Evolutionary conservation across 2,888 invertebrate genomes (phyloP).

Genomic region (Vesta saturnalis): DNA sequence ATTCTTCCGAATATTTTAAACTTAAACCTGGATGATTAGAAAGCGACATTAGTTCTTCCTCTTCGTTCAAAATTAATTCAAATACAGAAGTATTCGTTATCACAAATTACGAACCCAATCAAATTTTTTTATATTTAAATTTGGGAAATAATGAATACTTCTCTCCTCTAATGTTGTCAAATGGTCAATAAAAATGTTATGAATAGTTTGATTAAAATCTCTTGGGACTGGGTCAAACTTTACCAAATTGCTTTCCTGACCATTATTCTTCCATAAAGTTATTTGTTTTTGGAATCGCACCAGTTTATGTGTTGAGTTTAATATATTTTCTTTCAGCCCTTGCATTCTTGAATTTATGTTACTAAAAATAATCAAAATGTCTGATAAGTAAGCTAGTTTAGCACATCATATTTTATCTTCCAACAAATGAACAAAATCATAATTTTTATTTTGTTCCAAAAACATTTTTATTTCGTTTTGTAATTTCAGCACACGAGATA

Average conservation of each 20-base stretch:
- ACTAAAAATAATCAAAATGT: slow-evolving; percentile 36
- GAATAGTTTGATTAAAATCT: slow-evolving; percentile 34
- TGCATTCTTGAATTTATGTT: slow-evolving; percentile 34
- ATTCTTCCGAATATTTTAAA: background rate
- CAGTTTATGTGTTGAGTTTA: slow-evolving; percentile 36
- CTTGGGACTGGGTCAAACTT: slow-evolving; percentile 35
- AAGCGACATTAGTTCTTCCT: background rate
- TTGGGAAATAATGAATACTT: too few species aligned
- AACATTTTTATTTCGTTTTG: slow-evolving; percentile 32
- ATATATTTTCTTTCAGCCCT: slow-evolving; percentile 35
- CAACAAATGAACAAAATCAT: slow-evolving; percentile 38
- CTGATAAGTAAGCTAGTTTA: too few species aligned
- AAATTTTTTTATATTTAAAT: slow-evolving; percentile 3
- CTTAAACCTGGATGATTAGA: background rate
- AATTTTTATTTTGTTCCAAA: slow-evolving; percentile 35
- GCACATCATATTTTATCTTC: slow-evolving; percentile 26
- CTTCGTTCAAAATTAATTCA: background rate
- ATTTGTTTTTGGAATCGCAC: slow-evolving; percentile 39
- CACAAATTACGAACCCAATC: background rate
- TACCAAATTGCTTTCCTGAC: slow-evolving; percentile 34
- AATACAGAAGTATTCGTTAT: too few species aligned
- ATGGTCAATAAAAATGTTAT: slow-evolving; percentile 33
- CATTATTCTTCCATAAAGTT: slow-evolving; percentile 36
- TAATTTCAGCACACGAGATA: too few species aligned
- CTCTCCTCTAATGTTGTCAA: too few species aligned